Evolutionary conservation across 2,113 vertebrate genomes (phyloP).

Genomic region (Capreolus pygargus): DNA sequence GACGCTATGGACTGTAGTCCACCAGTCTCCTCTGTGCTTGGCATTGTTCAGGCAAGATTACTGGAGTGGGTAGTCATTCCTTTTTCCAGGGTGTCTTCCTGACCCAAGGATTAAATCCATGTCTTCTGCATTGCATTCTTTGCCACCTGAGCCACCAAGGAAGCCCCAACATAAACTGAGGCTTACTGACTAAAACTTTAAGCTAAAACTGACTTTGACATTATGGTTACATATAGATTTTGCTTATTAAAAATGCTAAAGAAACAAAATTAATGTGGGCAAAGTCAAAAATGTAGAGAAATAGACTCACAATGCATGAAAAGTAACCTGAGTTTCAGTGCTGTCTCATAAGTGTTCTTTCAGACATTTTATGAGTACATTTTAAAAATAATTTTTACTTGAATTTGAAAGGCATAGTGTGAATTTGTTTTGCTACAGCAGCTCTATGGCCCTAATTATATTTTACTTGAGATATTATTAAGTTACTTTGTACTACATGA

Average conservation of each 20-base stretch:
- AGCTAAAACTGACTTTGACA: neutral
- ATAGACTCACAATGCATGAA: neutral
- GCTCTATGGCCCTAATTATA: neutral
- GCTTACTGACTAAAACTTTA: neutral
- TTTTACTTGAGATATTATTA: neutral
- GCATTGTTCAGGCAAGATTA: neutral
- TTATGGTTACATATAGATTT: neutral
- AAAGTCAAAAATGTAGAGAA: neutral
- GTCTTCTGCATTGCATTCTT: neutral
- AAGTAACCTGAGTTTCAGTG: neutral
- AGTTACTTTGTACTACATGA: neutral
- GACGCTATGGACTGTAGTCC: neutral
- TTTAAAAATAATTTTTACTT: neutral
- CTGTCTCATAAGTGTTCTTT: neutral
- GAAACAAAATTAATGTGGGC: neutral
- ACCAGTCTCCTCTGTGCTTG: neutral
- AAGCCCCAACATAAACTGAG: neutral
- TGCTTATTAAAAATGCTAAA: neutral
- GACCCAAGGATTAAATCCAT: neutral
- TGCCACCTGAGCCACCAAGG: neutral
- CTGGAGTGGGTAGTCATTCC: neutral
- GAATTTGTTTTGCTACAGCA: neutral
- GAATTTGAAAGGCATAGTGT: conserved; percentile 16
- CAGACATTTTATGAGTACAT: neutral
- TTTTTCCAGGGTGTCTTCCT: neutral